A percentile compares a stretch with the other conserved stretches of the same genome.
Conservation (phyloP, 64 coral and sea anemone species). For the Montipora sp. region DNA sequence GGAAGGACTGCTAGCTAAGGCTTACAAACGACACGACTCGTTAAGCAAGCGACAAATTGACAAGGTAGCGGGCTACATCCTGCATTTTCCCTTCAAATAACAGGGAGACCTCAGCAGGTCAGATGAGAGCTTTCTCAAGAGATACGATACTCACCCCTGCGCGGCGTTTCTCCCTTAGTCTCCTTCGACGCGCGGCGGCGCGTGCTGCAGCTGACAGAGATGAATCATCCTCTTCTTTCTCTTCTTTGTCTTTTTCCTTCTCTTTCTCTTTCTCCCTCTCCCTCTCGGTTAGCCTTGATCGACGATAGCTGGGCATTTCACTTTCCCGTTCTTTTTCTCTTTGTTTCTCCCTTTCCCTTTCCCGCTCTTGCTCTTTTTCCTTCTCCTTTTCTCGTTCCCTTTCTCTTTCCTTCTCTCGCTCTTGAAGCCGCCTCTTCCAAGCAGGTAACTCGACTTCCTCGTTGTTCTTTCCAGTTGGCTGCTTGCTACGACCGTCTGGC, state of each 20-base stretch:
- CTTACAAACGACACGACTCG: too few relatives aligned
- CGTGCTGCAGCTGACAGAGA: slow-evolving; percentile 44
- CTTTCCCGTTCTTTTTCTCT: slow-evolving; percentile 84
- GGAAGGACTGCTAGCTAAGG: too few relatives aligned
- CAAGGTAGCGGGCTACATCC: too few relatives aligned
- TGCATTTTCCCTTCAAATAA: too few relatives aligned
- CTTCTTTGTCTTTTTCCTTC: slow-evolving; percentile 50
- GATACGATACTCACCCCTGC: slow-evolving; percentile 13
- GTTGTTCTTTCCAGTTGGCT: slow-evolving; percentile 74
- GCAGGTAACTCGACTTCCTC: slow-evolving; percentile 71
- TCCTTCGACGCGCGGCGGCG: slow-evolving; percentile 53
- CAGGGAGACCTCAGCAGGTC: too few relatives aligned
- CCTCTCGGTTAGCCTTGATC: background rate
- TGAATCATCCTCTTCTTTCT: slow-evolving; percentile 61
- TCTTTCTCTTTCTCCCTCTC: slow-evolving; percentile 41
- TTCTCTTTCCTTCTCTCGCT: slow-evolving; percentile 81
- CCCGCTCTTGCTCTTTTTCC: slow-evolving; percentile 59
- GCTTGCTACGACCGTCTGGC: slow-evolving; percentile 11
- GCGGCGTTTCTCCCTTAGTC: slow-evolving; percentile 87
- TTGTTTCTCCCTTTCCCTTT: slow-evolving; percentile 51
- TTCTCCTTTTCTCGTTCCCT: slow-evolving; percentile 67
- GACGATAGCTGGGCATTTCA: slow-evolving; percentile 57
- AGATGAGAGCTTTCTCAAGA: too few relatives aligned
- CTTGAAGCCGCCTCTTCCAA: slow-evolving; percentile 67
- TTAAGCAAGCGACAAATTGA: too few relatives aligned